These are phyloP conservation scores for Amblyopsis rosae DNA, from an alignment of 2,113 vertebrate genomes.

Conservation along the genomic window DNA sequence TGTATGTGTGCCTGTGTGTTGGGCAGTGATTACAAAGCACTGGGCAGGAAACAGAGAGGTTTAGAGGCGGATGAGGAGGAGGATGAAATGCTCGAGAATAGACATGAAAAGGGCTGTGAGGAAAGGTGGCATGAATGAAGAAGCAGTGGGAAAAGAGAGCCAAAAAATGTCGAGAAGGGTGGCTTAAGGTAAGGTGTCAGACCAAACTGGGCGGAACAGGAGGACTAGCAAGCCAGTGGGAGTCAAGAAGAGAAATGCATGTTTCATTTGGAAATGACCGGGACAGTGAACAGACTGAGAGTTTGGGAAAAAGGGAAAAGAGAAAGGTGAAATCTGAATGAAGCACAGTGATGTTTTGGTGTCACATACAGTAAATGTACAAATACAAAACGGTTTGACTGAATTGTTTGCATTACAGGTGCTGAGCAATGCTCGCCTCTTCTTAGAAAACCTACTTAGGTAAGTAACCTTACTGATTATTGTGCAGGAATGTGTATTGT, in stretches of 20 bases:
- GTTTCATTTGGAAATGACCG: too few species aligned
- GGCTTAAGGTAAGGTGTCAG: not conserved
- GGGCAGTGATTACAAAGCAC: constrained; percentile 54
- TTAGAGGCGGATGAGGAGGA: constrained; percentile 6
- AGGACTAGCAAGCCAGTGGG: not conserved
- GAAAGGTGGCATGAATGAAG: too few species aligned
- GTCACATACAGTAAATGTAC: not conserved
- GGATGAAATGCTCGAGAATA: not conserved
- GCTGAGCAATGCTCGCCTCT: constrained; percentile 88
- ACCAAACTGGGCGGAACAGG: not conserved
- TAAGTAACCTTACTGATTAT: constrained; percentile 62
- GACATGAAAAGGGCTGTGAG: not conserved
- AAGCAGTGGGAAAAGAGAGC: not conserved
- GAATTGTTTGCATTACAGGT: constrained; percentile 72
- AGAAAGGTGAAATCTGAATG: not conserved
- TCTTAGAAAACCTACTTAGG: constrained; percentile 92
- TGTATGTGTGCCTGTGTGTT: constrained; percentile 38
- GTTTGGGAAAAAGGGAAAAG: not conserved
- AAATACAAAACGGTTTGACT: not conserved
- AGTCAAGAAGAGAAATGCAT: not conserved
- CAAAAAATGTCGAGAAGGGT: not conserved
- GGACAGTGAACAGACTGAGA: not conserved
- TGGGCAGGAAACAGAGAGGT: constrained; percentile 28
- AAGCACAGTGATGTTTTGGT: too few species aligned
- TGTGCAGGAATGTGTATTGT: not conserved